Evolutionary conservation across 2,113 vertebrate species (phyloP), one percentile per base, ranked within the genome.

Genomic region (Pristiophorus japonicus): DNA sequence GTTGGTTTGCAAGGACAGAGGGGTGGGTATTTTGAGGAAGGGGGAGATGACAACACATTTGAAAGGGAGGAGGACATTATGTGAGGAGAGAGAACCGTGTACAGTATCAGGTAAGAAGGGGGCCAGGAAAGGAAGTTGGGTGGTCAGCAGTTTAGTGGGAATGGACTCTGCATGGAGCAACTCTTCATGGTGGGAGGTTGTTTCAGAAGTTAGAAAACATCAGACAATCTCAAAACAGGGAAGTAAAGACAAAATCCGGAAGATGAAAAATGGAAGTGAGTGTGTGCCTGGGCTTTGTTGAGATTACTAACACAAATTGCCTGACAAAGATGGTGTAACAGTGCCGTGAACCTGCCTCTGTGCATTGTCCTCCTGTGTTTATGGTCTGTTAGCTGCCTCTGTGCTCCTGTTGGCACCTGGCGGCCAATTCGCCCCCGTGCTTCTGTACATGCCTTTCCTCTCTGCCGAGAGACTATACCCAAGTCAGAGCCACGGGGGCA

Each of bases 151-250:
- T n/a, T 16, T 81, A 1, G 5, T 12, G 75, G 75, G n/a, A 81
- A 42, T 81, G 4, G 38, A 38, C 75, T 81, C n/a, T 81, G n/a
- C 5, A 38, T 4, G 75, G 4, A 51, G 51, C 51, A 51, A 4
- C 11, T 18, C n/a, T 78, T 78, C n/a, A n/a, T 2, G 0, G 0
- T 78, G 75, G 75, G 75, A 38, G n/a, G 59, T n/a, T n/a, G n/a
- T n/a, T n/a, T n/a, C n/a, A n/a, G n/a, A n/a, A n/a, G n/a, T 59
- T 59, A 59, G 5, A 59, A 59, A 59, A 59, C 59, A 4, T 59
- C 59, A 78, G 75, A 78, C n/a, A 42, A 81, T 81, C 75, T 81
- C 75, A 78, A 81, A 81, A 81, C n/a, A 81, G 38, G n/a, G 75
- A 81, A 81, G n/a, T 42, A 1, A 16, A 81, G 75, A 20, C n/a